phyloP scores from a whole-genome alignment of 2,888 invertebrate genomes.

The Cenopis cana region DNA sequence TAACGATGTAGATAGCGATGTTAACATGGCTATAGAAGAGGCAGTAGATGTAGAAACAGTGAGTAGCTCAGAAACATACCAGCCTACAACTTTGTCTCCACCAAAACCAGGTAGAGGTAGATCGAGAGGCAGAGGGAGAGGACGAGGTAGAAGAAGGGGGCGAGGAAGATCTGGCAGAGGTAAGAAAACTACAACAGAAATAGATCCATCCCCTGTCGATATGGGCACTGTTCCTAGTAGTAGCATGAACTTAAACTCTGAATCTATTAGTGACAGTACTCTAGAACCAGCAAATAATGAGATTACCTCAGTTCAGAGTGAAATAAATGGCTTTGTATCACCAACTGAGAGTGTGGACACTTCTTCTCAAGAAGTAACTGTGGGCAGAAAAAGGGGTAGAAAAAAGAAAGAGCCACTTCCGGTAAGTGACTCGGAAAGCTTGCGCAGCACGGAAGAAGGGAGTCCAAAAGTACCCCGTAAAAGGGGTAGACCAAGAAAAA shows the following conservation, averaged over 20 bases:
- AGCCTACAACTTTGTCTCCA: neutral
- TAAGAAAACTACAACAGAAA: neutral
- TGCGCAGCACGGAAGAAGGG: slow-evolving; percentile 40
- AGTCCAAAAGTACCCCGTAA: slow-evolving; percentile 44
- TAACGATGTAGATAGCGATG: slow-evolving; percentile 9
- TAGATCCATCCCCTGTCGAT: slow-evolving; percentile 1
- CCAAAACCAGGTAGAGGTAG: slow-evolving; percentile 21
- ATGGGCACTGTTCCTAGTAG: neutral
- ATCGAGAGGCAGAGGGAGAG: slow-evolving; percentile 25
- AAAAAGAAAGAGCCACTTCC: slow-evolving; percentile 33
- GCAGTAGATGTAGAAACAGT: slow-evolving; percentile 21
- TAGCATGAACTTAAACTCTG: slow-evolving; percentile 1
- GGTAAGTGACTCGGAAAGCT: neutral
- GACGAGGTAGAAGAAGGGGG: slow-evolving; percentile 13
- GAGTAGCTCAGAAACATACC: slow-evolving; percentile 28
- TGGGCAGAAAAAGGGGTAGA: slow-evolving; percentile 36
- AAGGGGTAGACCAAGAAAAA: slow-evolving; percentile 46
- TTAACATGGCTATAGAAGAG: slow-evolving; percentile 12
- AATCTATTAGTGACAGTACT: slow-evolving; percentile 5
- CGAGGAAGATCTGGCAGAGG: slow-evolving; percentile 18
- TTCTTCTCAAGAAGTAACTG: slow-evolving; percentile 18
- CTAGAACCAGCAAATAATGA: neutral
- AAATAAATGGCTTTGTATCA: slow-evolving; percentile 15
- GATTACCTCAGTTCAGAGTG: neutral
- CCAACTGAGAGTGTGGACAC: slow-evolving; percentile 20